Percentiles rank a stretch among this genome's conserved stretches.
Conservation (phyloP, 2,888 invertebrate genomes). For the Vandiemenella viatica region DNA sequence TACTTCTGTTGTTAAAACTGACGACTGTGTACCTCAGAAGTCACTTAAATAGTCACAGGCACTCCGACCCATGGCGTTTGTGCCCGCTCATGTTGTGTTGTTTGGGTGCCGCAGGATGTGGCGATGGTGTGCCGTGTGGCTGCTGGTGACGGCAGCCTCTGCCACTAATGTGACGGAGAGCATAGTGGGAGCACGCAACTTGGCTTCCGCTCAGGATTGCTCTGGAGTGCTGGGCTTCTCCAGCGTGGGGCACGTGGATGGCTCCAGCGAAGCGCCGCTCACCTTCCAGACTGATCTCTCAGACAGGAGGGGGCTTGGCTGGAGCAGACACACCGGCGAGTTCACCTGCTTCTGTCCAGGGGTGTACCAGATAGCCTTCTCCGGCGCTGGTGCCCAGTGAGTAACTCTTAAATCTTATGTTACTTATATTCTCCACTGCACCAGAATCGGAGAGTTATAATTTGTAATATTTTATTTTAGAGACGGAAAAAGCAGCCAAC, state of each 20-base stretch:
- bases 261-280: neutral
- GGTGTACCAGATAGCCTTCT: neutral
- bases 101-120: too few species aligned
- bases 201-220: neutral
- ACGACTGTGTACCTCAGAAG: too few species aligned
- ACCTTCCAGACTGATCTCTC: neutral
- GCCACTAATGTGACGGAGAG: neutral
- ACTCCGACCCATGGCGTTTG: too few species aligned
- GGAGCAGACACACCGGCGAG: neutral
- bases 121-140: too few species aligned
- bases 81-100: too few species aligned
- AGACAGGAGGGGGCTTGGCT: neutral
- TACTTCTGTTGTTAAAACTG: too few species aligned
- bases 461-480: too few species aligned
- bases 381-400: neutral
- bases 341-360: neutral
- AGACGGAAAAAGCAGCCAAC: too few species aligned
- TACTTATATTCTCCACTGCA: too few species aligned
- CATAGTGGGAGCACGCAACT: neutral
- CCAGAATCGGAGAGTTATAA: too few species aligned
- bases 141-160: neutral
- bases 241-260: neutral
- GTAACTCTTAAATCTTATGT: too few species aligned
- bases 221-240: neutral
- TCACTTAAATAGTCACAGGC: too few species aligned